These are phyloP conservation scores for Latheticus oryzae DNA, from an alignment of 2,888 invertebrate species.

Conservation along the genomic window DNA sequence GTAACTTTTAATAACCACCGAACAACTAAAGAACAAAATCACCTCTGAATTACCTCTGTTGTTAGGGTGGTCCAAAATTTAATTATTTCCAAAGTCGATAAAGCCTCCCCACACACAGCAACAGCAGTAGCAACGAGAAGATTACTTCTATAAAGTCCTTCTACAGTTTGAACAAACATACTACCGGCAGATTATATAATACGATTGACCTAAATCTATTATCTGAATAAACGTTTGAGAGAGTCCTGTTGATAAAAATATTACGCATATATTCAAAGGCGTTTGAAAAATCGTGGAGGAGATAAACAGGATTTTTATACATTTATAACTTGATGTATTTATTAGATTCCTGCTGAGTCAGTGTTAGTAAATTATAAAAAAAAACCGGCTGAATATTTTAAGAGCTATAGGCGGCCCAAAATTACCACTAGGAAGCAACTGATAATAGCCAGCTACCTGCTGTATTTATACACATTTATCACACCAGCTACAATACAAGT, in stretches of 20 bases:
- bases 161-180: slow-evolving; percentile 44
- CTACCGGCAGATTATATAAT: slow-evolving; percentile 44
- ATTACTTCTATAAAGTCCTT: slow-evolving; percentile 24
- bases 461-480: slow-evolving; percentile 12
- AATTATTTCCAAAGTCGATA: slow-evolving; percentile 9
- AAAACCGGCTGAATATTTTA: slow-evolving; percentile 8
- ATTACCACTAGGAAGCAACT: slow-evolving; percentile 17
- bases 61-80: slow-evolving; percentile 2
- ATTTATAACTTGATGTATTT: slow-evolving; percentile 16
- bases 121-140: background rate
- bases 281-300: slow-evolving; percentile 17
- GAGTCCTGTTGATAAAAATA: slow-evolving; percentile 35
- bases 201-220: slow-evolving; percentile 48
- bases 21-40: slow-evolving; percentile 8
- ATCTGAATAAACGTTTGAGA: slow-evolving; percentile 43
- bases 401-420: slow-evolving; percentile 7
- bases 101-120: slow-evolving; percentile 9
- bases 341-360: slow-evolving; percentile 9
- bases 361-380: slow-evolving; percentile 8
- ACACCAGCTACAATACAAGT: too few species aligned
- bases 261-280: slow-evolving; percentile 21
- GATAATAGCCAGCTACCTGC: slow-evolving; percentile 23
- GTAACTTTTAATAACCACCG: slow-evolving; percentile 20
- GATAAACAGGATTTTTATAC: slow-evolving; percentile 44
- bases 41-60: slow-evolving; percentile 1